phyloP scores from a whole-genome alignment of 64 coral and sea anemone species.

The Stylophora pistillata region DNA sequence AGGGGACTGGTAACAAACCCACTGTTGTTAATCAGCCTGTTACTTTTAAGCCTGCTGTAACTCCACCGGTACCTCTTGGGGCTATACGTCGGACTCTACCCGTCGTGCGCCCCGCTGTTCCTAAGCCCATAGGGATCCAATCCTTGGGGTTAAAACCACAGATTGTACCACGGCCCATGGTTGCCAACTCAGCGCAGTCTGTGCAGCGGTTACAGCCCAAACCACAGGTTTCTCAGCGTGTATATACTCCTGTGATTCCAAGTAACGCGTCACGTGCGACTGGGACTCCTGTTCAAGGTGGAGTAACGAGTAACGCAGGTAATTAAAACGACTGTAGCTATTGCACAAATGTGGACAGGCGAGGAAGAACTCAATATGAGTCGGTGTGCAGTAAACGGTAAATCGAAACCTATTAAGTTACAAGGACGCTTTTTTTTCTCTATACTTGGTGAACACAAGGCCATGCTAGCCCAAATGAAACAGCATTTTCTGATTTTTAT shows the following conservation, averaged over 20 bases:
- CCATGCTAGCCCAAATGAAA: too few relatives aligned
- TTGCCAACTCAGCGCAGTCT: not conserved
- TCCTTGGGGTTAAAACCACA: not conserved
- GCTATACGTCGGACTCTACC: conserved; percentile 33
- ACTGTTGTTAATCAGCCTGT: conserved; percentile 21
- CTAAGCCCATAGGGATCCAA: conserved; percentile 1
- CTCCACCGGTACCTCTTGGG: conserved; percentile 1
- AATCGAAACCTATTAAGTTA: too few relatives aligned
- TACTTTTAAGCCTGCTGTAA: conserved; percentile 42
- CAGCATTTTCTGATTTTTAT: too few relatives aligned
- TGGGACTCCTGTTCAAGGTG: not conserved
- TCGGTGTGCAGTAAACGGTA: too few relatives aligned
- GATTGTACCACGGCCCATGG: not conserved
- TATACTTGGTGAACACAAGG: too few relatives aligned
- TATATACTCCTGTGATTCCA: not conserved
- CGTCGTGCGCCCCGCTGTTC: not conserved
- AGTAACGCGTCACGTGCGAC: not conserved
- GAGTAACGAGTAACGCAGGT: not conserved
- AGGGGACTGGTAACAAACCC: conserved; percentile 38
- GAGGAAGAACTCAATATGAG: too few relatives aligned
- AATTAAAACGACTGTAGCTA: not conserved
- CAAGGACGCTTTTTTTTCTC: too few relatives aligned
- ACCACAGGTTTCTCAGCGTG: conserved; percentile 3
- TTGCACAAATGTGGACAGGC: too few relatives aligned
- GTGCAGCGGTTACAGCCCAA: conserved; percentile 37